Conservation (phyloP, 2,113 vertebrate genomes). For the Marcusenius ussheri region DNA sequence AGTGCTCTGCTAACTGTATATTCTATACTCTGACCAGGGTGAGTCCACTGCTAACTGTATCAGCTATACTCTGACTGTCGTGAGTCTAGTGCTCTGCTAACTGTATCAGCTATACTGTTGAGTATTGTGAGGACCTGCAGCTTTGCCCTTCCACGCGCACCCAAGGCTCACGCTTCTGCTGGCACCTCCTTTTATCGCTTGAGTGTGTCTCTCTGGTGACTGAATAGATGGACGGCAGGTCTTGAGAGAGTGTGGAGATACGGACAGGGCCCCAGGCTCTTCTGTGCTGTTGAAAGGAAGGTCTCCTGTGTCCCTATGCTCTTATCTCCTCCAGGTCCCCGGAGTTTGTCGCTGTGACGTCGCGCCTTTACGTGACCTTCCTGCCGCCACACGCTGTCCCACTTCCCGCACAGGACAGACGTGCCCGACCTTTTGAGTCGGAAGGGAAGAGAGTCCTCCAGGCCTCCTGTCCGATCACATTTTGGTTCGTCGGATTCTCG, state of each 20-base stretch:
- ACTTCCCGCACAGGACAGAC: conserved; percentile 18
- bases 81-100: not conserved
- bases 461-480: not conserved
- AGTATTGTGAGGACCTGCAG: not conserved
- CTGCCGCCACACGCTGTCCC: conserved; percentile 15
- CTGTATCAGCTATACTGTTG: not conserved
- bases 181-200: not conserved
- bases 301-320: not conserved
- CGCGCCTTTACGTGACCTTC: conserved; percentile 21
- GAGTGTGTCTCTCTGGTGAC: too few species aligned
- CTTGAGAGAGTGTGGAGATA: not conserved
- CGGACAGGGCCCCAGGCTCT: not conserved
- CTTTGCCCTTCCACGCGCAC: not conserved
- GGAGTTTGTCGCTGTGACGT: not conserved
- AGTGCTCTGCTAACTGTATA: not conserved
- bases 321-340: not conserved
- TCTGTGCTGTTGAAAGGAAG: not conserved
- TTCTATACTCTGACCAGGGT: not conserved
- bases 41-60: not conserved
- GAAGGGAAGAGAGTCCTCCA: not conserved
- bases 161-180: not conserved
- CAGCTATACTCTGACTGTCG: not conserved
- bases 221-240: not conserved
- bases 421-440: not conserved
- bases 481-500: not conserved